Conservation (phyloP, 2,888 invertebrate genomes). For the Mellilla xanthometata region DNA sequence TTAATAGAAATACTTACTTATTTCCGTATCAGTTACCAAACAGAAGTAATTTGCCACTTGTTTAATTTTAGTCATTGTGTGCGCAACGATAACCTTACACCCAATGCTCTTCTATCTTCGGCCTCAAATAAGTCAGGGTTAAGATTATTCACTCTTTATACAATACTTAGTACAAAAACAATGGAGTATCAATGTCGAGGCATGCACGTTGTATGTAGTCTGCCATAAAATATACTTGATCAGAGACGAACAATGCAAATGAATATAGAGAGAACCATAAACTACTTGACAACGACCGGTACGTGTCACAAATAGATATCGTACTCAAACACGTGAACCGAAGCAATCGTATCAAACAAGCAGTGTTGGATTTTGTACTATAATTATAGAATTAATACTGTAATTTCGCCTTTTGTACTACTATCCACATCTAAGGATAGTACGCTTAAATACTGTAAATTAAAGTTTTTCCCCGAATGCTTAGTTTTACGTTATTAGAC, state of each 20-base stretch:
- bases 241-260: constrained; percentile 21
- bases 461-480: too few species aligned
- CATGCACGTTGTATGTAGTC: constrained; percentile 21
- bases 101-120: constrained; percentile 12
- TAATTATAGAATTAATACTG: too few species aligned
- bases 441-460: too few species aligned
- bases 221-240: constrained; percentile 18
- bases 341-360: neutral
- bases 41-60: constrained; percentile 35
- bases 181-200: constrained; percentile 18
- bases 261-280: constrained; percentile 11
- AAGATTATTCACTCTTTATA: constrained; percentile 2
- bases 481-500: too few species aligned
- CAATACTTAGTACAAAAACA: constrained; percentile 14
- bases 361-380: too few species aligned
- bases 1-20: neutral
- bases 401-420: too few species aligned
- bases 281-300: neutral
- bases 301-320: constrained; percentile 16
- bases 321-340: constrained; percentile 10
- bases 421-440: too few species aligned
- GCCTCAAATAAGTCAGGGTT: constrained; percentile 7
- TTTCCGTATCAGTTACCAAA: neutral
- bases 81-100: constrained; percentile 7
- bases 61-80: constrained; percentile 39